phyloP scores from a whole-genome alignment of 1,140 invertebrate genomes.

The Augochlora pura region DNA sequence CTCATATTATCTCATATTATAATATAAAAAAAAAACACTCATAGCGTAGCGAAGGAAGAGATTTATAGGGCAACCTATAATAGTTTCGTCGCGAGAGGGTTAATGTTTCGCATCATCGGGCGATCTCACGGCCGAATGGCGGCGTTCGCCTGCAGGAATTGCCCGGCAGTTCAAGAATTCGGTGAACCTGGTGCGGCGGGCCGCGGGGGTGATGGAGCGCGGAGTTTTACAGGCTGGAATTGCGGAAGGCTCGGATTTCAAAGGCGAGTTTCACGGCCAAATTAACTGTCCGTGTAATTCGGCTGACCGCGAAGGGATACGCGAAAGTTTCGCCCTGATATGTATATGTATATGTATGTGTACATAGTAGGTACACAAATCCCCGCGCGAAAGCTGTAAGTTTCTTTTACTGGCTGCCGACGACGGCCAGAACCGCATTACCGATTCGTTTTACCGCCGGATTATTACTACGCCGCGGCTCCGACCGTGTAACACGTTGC shows the following conservation, averaged over 20 bases:
- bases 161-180: slow-evolving; percentile 41
- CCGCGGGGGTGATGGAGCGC: background rate
- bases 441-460: too few relatives aligned
- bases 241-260: slow-evolving; percentile 39
- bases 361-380: slow-evolving; percentile 7
- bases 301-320: slow-evolving; percentile 37
- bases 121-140: background rate
- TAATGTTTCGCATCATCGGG: too few relatives aligned
- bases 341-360: too few relatives aligned
- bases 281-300: slow-evolving; percentile 58
- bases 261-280: slow-evolving; percentile 48
- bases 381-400: background rate
- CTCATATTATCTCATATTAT: too few relatives aligned
- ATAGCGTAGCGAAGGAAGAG: too few relatives aligned
- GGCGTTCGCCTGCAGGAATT: slow-evolving; percentile 8
- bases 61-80: too few relatives aligned
- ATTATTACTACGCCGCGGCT: too few relatives aligned
- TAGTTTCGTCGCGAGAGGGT: too few relatives aligned
- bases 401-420: background rate
- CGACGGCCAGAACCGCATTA: too few relatives aligned
- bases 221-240: slow-evolving; percentile 39
- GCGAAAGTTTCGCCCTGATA: slow-evolving; percentile 10
- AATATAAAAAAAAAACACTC: too few relatives aligned
- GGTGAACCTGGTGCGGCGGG: background rate
- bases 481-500: too few relatives aligned